Evolutionary conservation across 2,888 invertebrate species (phyloP).

Genomic region (Rhogogaster chlorosoma): DNA sequence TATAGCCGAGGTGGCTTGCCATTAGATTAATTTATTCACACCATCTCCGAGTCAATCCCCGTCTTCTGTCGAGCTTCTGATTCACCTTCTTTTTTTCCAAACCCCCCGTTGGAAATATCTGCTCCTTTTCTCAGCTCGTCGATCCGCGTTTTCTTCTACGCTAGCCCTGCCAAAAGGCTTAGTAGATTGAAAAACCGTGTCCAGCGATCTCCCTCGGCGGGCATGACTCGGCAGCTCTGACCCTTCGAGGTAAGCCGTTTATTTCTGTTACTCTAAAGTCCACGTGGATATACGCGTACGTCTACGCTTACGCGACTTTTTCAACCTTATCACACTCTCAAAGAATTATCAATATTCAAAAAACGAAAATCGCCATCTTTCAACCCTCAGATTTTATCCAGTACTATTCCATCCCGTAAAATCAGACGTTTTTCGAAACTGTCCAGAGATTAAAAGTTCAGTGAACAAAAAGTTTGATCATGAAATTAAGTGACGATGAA

Average conservation of each 20-base stretch:
- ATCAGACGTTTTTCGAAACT: background rate
- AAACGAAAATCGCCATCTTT: background rate
- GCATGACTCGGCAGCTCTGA: conserved; percentile 42
- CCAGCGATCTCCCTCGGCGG: conserved; percentile 30
- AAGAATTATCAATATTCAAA: background rate
- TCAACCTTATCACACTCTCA: background rate
- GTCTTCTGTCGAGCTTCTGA: background rate
- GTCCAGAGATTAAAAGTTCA: background rate
- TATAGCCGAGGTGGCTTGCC: background rate
- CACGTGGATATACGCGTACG: background rate
- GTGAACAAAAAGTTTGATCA: background rate
- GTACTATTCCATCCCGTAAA: background rate
- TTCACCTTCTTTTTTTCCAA: background rate
- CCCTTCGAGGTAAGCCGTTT: conserved; percentile 39
- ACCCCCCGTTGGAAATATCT: background rate
- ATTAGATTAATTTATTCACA: conserved; percentile 19
- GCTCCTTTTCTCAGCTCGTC: conserved; percentile 15
- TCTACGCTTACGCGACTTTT: background rate
- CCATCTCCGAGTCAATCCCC: background rate
- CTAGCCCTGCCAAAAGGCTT: conserved; percentile 19
- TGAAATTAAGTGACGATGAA: background rate
- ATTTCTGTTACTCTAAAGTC: conserved; percentile 34
- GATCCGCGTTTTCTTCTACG: conserved; percentile 17
- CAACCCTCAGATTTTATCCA: background rate
- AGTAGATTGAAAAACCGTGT: conserved; percentile 42